Conservation (phyloP, 2,888 invertebrate species). For the Caenorhabditis wallacei region DNA sequence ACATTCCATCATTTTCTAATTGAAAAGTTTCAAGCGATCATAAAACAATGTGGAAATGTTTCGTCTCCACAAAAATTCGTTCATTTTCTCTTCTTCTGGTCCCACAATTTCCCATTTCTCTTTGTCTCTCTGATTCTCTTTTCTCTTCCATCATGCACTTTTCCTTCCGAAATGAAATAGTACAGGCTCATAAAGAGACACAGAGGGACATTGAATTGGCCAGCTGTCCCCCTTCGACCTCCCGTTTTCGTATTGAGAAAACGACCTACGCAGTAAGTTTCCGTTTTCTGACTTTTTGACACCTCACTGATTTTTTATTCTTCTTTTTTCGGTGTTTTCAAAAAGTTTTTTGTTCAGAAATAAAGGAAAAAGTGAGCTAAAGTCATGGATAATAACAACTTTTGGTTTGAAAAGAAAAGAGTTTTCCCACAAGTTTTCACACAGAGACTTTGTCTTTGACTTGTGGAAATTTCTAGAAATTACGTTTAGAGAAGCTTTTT, state of each 20-base stretch:
- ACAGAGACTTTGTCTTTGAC: no score
- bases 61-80: neutral
- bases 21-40: neutral
- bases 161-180: neutral
- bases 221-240: slow-evolving; percentile 16
- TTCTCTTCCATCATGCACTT: neutral
- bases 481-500: no score
- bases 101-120: neutral
- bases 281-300: slow-evolving; percentile 14
- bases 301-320: neutral
- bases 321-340: slow-evolving; percentile 3
- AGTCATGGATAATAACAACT: no score
- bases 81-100: slow-evolving; percentile 2
- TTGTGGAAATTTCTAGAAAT: no score
- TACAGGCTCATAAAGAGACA: slow-evolving; percentile 2
- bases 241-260: slow-evolving; percentile 2
- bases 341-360: neutral
- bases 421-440: no score
- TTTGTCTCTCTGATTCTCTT: neutral
- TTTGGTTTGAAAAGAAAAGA: no score
- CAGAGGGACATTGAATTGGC: slow-evolving; percentile 22
- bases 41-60: neutral
- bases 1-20: neutral
- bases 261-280: neutral
- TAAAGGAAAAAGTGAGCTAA: no score